A percentile compares a stretch with the other conserved stretches of the same genome.
These are phyloP conservation scores for Heterotilapia buettikoferi DNA, from an alignment of 2,113 vertebrate genomes.

Conservation along the genomic window DNA sequence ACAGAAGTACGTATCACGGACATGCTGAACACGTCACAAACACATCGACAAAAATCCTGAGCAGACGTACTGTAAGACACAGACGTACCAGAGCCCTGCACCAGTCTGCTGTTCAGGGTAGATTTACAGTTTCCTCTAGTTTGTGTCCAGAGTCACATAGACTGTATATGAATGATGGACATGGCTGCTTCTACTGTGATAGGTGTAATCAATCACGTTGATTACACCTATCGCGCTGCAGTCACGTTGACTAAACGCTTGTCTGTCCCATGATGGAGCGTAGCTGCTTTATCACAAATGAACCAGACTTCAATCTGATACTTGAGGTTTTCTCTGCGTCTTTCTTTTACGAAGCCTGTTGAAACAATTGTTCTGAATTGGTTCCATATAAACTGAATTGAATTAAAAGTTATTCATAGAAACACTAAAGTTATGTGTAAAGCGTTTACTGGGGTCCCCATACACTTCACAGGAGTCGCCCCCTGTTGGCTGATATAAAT, in stretches of 20 bases:
- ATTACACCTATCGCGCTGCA: too few species aligned
- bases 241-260: too few species aligned
- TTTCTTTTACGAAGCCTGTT: background rate
- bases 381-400: background rate
- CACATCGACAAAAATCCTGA: too few species aligned
- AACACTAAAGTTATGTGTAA: background rate
- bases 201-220: too few species aligned
- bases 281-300: background rate
- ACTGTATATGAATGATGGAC: too few species aligned
- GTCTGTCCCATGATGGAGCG: background rate
- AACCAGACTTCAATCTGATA: background rate
- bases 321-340: background rate
- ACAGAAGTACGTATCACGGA: too few species aligned
- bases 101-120: rapidly evolving
- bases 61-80: too few species aligned
- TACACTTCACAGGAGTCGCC: background rate
- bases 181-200: too few species aligned
- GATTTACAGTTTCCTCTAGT: too few species aligned
- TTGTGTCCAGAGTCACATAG: too few species aligned
- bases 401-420: background rate
- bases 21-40: too few species aligned
- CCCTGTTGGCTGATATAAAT: rapidly evolving
- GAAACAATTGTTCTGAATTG: background rate
- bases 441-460: background rate
- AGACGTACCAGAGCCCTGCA: too few species aligned